Conservation (phyloP, 2,888 invertebrate genomes). For the Catotricha subobsoleta region DNA sequence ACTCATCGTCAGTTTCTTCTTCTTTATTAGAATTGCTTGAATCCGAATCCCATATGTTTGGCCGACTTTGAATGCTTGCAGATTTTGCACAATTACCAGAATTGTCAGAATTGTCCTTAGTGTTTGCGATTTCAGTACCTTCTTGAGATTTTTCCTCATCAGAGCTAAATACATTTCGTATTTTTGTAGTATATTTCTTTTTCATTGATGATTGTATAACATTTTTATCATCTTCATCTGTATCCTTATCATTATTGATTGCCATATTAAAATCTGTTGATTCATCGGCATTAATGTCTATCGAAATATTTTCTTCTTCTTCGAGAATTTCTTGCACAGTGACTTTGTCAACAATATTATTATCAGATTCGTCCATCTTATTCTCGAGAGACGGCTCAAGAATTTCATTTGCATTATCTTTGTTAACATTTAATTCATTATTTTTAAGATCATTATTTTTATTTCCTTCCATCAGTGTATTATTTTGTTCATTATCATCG, state of each 20-base stretch:
- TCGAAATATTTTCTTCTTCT: neutral
- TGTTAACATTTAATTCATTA: too few species aligned
- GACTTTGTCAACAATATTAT: neutral
- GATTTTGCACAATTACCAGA: neutral
- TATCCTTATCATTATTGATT: too few species aligned
- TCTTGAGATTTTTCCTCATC: neutral
- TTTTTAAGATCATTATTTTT: too few species aligned
- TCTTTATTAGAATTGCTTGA: neutral
- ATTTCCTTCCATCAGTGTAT: too few species aligned
- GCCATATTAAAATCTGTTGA: too few species aligned
- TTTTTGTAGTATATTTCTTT: too few species aligned
- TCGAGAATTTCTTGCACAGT: neutral
- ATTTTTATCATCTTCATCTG: neutral
- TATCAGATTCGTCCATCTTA: too few species aligned
- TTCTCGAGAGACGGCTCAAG: too few species aligned
- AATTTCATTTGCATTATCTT: too few species aligned
- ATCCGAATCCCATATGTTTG: slow-evolving; percentile 2
- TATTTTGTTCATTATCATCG: slow-evolving; percentile 1
- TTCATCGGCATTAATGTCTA: too few species aligned
- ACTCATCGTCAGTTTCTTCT: neutral
- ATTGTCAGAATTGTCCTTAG: neutral
- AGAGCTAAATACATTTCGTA: too few species aligned
- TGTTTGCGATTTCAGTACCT: neutral
- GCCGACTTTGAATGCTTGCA: neutral
- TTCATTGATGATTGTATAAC: neutral